Percentiles rank a stretch among this genome's conserved stretches.
phyloP scores from a whole-genome alignment of 2,797 vertebrate species.

The Manis crassicaudata region DNA sequence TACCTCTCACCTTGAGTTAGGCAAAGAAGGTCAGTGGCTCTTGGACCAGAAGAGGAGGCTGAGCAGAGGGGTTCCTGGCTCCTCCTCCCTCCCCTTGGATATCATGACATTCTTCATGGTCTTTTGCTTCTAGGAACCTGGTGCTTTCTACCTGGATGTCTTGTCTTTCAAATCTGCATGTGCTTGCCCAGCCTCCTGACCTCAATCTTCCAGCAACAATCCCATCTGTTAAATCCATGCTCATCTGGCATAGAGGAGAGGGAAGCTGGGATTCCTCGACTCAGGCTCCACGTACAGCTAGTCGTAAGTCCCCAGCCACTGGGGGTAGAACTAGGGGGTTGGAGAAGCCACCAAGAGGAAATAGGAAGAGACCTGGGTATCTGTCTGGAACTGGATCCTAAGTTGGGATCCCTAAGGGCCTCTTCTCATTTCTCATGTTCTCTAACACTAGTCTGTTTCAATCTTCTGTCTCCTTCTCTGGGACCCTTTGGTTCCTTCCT shows the following conservation, averaged over 20 bases:
- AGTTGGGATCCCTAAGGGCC: not conserved
- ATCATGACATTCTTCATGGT: constrained; percentile 12
- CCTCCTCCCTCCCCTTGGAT: not conserved
- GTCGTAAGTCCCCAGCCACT: not conserved
- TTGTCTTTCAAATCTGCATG: constrained; percentile 74
- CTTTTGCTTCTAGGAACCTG: constrained; percentile 30
- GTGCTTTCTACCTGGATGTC: constrained; percentile 40
- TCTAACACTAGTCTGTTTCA: not conserved
- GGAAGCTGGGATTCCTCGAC: not conserved
- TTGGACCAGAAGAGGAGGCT: not conserved
- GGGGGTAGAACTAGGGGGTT: not conserved
- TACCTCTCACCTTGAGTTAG: constrained; percentile 16
- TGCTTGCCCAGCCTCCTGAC: constrained; percentile 44
- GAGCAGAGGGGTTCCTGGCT: not conserved
- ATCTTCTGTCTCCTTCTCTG: not conserved
- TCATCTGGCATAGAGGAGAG: not conserved
- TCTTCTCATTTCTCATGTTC: not conserved
- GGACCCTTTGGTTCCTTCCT: not conserved
- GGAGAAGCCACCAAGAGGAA: not conserved
- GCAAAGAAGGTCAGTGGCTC: not conserved
- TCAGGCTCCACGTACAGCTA: not conserved
- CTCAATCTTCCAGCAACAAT: constrained; percentile 65
- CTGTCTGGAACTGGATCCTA: not conserved
- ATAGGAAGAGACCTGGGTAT: not conserved
- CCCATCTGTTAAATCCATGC: constrained; percentile 70